Percentiles rank a stretch among this genome's conserved stretches.
Evolutionary conservation across 2,113 vertebrate species (phyloP).

Genomic region (Trachemys scripta): DNA sequence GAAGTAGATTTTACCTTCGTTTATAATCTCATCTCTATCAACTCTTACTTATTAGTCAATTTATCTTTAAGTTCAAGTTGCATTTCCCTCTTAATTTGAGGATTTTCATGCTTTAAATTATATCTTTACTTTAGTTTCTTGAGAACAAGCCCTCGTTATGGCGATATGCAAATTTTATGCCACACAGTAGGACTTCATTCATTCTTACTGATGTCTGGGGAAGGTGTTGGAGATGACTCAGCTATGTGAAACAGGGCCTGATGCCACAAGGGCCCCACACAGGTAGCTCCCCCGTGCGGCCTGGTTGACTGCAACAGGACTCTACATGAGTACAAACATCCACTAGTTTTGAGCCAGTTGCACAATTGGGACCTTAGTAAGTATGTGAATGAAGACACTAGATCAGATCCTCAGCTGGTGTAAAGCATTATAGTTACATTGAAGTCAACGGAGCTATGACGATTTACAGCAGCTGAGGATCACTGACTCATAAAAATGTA

Average conservation of each 20-base stretch:
- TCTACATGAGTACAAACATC: fast-evolving
- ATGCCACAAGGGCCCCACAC: not conserved
- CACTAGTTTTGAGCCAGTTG: not conserved
- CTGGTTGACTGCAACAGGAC: not conserved
- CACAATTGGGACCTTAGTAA: not conserved
- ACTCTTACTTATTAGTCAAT: not conserved
- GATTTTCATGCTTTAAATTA: not conserved
- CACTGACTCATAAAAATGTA: not conserved
- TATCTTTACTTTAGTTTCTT: not conserved
- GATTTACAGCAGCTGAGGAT: not conserved
- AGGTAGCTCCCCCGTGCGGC: not conserved
- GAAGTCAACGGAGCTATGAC: not conserved
- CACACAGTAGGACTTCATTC: not conserved
- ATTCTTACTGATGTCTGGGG: not conserved
- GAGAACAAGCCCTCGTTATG: not conserved
- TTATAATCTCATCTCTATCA: not conserved
- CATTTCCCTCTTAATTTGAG: not conserved
- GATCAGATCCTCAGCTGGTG: not conserved
- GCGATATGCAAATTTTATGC: not conserved
- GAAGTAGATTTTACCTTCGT: conserved; percentile 17
- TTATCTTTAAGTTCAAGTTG: not conserved
- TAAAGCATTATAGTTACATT: not conserved
- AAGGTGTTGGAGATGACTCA: not conserved
- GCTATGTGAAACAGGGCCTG: not conserved
- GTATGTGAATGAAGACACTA: not conserved